Evolutionary conservation across 2,888 invertebrate genomes (phyloP).

Genomic region (Caenorhabditis angaria): DNA sequence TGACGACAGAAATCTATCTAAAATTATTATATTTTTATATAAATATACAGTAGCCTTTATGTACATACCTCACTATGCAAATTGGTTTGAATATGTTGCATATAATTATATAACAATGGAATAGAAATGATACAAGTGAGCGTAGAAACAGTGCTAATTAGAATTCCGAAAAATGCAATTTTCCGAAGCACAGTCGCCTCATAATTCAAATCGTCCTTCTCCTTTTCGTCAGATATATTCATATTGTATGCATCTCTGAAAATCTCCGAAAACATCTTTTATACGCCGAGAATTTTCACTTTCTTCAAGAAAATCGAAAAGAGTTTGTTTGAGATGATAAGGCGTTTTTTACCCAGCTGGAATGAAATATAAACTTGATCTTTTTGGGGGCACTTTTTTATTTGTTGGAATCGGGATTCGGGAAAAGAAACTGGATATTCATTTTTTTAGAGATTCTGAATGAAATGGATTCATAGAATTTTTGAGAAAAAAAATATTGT

Average conservation of each 20-base stretch:
- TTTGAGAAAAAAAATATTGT: neutral
- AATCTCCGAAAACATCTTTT: neutral
- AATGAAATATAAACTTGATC: too few species aligned
- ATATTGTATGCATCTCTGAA: neutral
- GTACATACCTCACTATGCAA: conserved; percentile 61
- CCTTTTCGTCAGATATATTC: conserved; percentile 7
- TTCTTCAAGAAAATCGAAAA: conserved; percentile 6
- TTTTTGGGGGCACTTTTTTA: too few species aligned
- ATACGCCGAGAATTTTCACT: neutral
- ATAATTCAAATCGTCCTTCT: conserved; percentile 49
- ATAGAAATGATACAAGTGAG: conserved; percentile 67
- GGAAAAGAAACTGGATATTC: neutral
- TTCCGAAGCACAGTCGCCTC: conserved; percentile 58
- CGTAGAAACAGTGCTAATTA: conserved; percentile 67
- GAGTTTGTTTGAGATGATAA: conserved; percentile 1
- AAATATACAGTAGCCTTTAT: neutral
- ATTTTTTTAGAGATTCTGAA: neutral
- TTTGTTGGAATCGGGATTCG: neutral
- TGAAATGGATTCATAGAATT: neutral
- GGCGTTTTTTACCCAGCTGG: neutral
- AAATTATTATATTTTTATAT: neutral
- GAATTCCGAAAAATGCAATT: conserved; percentile 58
- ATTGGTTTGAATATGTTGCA: conserved; percentile 67
- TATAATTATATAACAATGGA: conserved; percentile 70
- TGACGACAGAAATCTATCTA: conserved; percentile 64